Evolutionary conservation across 35 echinoderm and acorn worm genomes (phyloP), one percentile per base, ranked within the genome.

Genomic region (Ophiothrix spiculata): DNA sequence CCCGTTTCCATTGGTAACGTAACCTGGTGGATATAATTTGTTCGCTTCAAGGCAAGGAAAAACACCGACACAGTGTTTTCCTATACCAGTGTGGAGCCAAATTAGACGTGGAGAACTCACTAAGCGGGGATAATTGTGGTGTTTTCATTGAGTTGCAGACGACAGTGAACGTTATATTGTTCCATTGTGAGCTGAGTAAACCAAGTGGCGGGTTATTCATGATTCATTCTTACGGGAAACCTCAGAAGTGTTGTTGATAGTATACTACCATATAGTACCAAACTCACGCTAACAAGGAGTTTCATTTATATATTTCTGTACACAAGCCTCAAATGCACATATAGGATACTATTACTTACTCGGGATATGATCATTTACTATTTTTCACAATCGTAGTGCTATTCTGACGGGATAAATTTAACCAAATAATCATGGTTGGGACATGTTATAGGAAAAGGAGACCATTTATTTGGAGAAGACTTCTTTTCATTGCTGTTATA

Each of bases 21-120:
- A 69, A 69, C 60, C 60, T 69, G 60, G 60, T 69, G 60, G 60
- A 69, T 69, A 69, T 69, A 69, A 69, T 69, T 69, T 69, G 60
- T 49, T 49, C 60, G 60, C 8, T 69, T 25, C 16, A 4, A 69
- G 42, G 60, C 60, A 69, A 25, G 60, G 17, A 15, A 69, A 69
- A 69, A 69, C 23, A 15, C 25, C 23, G 1, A 2, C 60, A 1
- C 3, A 69, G 60, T 69, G 29, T 69, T 69, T 15, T 49, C 42
- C 42, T 69, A 69, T 69, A 69, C 6, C 23, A 69, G 25, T 25
- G 1, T n/a, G 60, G 25, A 69, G 60, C 60, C 60, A 4, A 69
- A 69, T 25, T 69, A 69, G 60, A 69, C 60, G 60, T 2, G 60
- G 60, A n/a, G 23, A 4, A 6, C 25, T n/a, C 60, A 4, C 23